Conservation (phyloP, 2,113 vertebrate species). For the Alouatta palliata region DNA sequence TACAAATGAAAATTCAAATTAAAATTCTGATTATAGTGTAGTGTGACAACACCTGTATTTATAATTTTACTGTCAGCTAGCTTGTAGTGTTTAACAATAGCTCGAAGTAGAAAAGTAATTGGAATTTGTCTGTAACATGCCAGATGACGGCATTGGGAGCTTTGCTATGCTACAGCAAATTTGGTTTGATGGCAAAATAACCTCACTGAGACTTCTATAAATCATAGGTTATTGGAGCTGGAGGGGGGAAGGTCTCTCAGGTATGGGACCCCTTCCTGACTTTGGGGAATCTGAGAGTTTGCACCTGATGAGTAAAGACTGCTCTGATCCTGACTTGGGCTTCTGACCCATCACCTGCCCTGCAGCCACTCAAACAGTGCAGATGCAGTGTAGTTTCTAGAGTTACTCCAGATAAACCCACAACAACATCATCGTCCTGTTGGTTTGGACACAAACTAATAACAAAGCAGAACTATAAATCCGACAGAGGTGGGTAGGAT, state of each 20-base stretch:
- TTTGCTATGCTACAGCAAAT: slow-evolving; percentile 85
- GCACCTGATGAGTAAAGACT: not conserved
- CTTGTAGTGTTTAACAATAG: slow-evolving; percentile 92
- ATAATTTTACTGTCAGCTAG: slow-evolving; percentile 94
- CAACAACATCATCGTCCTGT: not conserved
- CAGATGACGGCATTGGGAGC: slow-evolving; percentile 87
- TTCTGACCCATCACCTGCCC: not conserved
- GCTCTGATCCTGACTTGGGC: not conserved
- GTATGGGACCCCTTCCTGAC: not conserved
- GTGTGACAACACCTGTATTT: slow-evolving; percentile 93
- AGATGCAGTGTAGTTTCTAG: not conserved
- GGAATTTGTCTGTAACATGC: slow-evolving; percentile 92
- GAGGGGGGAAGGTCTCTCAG: not conserved
- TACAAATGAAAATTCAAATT: slow-evolving; percentile 94
- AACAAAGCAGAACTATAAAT: not conserved
- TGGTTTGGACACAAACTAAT: slow-evolving; percentile 28
- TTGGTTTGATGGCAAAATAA: slow-evolving; percentile 88
- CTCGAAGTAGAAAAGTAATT: slow-evolving; percentile 90
- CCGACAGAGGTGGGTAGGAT: not conserved
- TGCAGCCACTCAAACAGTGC: not conserved
- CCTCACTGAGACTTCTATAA: slow-evolving; percentile 76
- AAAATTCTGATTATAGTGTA: slow-evolving; percentile 94
- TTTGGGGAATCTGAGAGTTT: slow-evolving; percentile 2
- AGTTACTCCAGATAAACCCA: slow-evolving; percentile 37
- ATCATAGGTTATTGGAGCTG: slow-evolving; percentile 68